Evolutionary conservation across 2,888 invertebrate genomes (phyloP).

Genomic region (Congeria kusceri): DNA sequence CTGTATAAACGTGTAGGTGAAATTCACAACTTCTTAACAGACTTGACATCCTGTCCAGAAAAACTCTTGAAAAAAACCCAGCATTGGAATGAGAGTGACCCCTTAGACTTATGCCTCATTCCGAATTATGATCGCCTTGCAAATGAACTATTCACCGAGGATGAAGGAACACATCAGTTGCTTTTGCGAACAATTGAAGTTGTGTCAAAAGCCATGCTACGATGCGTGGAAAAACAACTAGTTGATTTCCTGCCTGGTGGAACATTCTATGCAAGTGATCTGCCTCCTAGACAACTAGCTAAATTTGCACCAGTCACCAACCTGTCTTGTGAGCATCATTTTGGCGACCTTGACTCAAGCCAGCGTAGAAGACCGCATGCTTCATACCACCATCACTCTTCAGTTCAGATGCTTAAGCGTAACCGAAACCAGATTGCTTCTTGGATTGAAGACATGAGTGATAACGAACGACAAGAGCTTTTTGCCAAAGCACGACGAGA

Average conservation of each 20-base stretch:
- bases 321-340: conserved; percentile 58
- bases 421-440: conserved; percentile 35
- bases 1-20: conserved; percentile 10
- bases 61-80: neutral
- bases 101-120: neutral
- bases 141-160: neutral
- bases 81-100: neutral
- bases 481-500: conserved; percentile 20
- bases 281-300: neutral
- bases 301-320: conserved; percentile 44
- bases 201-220: conserved; percentile 6
- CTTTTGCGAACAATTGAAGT: conserved; percentile 4
- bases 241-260: conserved; percentile 51
- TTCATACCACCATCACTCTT: conserved; percentile 50
- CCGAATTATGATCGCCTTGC: neutral
- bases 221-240: conserved; percentile 37
- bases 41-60: neutral
- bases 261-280: neutral
- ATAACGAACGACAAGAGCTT: neutral
- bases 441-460: conserved; percentile 31
- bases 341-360: conserved; percentile 56
- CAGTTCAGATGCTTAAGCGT: conserved; percentile 56
- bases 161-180: neutral
- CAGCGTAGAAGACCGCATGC: conserved; percentile 48
- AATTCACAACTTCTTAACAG: neutral